phyloP scores from a whole-genome alignment of 2,797 vertebrate species.

The Clarias laeviceps region DNA sequence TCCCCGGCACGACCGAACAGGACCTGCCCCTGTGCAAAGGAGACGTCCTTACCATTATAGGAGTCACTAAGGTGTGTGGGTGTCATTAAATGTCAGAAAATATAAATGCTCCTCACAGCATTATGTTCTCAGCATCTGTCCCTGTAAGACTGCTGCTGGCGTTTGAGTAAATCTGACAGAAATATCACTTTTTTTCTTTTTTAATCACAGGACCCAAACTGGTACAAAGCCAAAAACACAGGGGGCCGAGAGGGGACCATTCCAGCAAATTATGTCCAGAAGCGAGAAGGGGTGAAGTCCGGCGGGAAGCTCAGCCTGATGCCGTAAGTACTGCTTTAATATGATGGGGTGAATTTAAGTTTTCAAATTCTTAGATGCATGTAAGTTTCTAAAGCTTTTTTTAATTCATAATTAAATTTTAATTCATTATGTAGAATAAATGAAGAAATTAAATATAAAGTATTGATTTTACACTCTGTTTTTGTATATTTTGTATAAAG shows the following conservation, averaged over 20 bases:
- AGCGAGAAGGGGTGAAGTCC: slow-evolving; percentile 90
- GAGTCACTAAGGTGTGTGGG: slow-evolving; percentile 94
- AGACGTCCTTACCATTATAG: slow-evolving; percentile 90
- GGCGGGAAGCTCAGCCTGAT: slow-evolving; percentile 95
- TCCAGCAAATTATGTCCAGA: slow-evolving; percentile 96
- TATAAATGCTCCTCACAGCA: not conserved
- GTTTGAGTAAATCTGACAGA: not conserved
- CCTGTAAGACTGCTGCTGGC: not conserved
- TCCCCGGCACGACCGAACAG: slow-evolving; percentile 89
- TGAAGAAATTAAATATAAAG: not conserved
- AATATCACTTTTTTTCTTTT: not conserved
- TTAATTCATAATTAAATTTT: not conserved
- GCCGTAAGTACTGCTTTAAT: slow-evolving; percentile 84
- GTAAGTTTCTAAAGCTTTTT: not conserved
- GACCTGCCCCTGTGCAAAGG: slow-evolving; percentile 96
- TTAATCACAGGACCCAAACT: slow-evolving; percentile 87
- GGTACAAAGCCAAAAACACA: slow-evolving; percentile 97
- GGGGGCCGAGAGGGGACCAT: slow-evolving; percentile 91
- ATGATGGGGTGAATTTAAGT: not conserved
- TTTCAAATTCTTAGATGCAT: not conserved
- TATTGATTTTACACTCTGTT: not conserved
- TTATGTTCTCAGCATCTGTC: not conserved
- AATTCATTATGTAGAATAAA: not conserved
- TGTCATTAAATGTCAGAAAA: not conserved
- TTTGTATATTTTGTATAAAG: not conserved